Conservation (phyloP, 2,797 vertebrate genomes). For the Carcharodon carcharias region DNA sequence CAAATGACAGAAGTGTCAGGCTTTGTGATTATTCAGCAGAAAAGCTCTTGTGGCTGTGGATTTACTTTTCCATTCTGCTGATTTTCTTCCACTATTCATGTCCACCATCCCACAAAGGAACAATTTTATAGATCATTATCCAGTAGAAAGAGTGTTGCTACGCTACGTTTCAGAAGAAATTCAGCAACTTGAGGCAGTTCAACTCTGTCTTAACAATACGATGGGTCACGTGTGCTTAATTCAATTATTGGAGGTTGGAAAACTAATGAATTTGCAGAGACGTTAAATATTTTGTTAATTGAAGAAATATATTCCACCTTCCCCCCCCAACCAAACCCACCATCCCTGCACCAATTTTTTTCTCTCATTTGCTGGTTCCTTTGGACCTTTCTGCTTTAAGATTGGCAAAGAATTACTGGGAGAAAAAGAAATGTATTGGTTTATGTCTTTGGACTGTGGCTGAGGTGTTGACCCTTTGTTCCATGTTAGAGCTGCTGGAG, state of each 20-base stretch:
- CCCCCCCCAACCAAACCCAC: no score
- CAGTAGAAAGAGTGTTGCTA: slow-evolving; percentile 45
- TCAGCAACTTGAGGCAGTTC: slow-evolving; percentile 43
- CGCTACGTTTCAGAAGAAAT: slow-evolving; percentile 45
- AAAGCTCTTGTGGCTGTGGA: not conserved
- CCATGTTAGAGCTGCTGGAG: not conserved
- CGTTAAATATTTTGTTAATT: slow-evolving; percentile 2
- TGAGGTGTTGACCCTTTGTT: not conserved
- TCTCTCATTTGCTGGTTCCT: not conserved
- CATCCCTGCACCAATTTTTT: not conserved
- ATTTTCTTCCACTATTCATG: not conserved
- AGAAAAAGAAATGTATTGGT: not conserved
- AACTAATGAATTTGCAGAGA: slow-evolving; percentile 1
- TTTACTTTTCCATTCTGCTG: not conserved
- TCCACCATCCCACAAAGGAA: slow-evolving; percentile 9
- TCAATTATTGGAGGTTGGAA: slow-evolving; percentile 18
- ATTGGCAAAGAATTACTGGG: slow-evolving; percentile 45
- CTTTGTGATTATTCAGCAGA: not conserved
- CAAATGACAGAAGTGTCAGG: not conserved
- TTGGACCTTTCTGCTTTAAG: not conserved
- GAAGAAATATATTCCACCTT: not conserved
- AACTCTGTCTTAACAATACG: slow-evolving; percentile 44
- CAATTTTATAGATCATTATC: slow-evolving; percentile 4
- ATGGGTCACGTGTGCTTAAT: slow-evolving; percentile 41
- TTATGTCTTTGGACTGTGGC: not conserved